Evolutionary conservation across 2,888 invertebrate species (phyloP), one percentile per base, ranked within the genome.

Genomic region (Sisyra nigra): DNA sequence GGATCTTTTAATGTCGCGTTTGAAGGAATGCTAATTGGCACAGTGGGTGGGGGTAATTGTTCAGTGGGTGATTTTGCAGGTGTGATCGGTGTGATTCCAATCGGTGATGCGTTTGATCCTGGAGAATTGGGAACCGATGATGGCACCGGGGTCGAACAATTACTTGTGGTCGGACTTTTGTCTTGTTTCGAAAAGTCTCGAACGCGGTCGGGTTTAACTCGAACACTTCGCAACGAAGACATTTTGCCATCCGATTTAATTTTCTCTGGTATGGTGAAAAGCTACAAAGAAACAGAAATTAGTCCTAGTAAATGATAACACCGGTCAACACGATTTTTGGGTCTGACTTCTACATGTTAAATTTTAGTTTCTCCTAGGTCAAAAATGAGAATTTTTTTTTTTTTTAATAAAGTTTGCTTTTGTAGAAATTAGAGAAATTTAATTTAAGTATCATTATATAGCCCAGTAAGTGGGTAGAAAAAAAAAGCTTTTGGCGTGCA

Each of bases 131-230:
- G 45, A 51, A 40, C 45, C 41, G 48, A 47, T 41, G 11, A 57
- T 5, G 54, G 53, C 54, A 55, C 45, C 39, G 52, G 44, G 51
- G 46, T 51, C 55, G 55, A 43, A 54, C 52, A 15, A 59, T 59
- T 46, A 58, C 57, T 36, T 18, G 18, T 41, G 11, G 34, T 34
- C 36, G 34, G 40, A 33, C 39, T 45, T 41, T 45, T 47, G 3
- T 46, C 49, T 36, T 43, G 48, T 38, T 40, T 47, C 32, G 44
- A 38, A 10, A 45, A 36, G 17, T 61, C 60, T 48, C 58, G 56
- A 42, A 59, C 57, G 13, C 70, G 59, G 48, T 72, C 72, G 0
- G 77, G 71, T 56, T 80, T 80, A 1, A 80, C 78, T 7, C 80
- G 62, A 24, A 80, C 75, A 32, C 76, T 76, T 33, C 80, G 69